A percentile compares a stretch with the other conserved stretches of the same genome.
These are phyloP conservation scores for Mus minutoides DNA, from an alignment of 2,797 vertebrate genomes.

Conservation along the genomic window DNA sequence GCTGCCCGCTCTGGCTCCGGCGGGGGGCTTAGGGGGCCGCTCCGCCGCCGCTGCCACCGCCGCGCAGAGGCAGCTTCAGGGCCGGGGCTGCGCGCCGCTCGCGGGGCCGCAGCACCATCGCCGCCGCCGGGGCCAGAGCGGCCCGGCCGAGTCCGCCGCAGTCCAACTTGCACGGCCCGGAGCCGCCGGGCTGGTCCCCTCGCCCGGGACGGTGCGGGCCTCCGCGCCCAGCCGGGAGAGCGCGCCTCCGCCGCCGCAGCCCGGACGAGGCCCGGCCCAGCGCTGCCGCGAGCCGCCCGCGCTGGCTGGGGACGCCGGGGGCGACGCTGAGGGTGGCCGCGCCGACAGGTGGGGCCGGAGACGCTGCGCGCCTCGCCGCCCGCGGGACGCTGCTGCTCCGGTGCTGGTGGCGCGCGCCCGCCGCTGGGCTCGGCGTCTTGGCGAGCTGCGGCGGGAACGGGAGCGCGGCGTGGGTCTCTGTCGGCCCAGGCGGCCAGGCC, in stretches of 20 bases:
- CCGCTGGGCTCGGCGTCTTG: slow-evolving; percentile 8
- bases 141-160: slow-evolving; percentile 25
- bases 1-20: slow-evolving; percentile 48
- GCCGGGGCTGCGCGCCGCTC: slow-evolving; percentile 59
- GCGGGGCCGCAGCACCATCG: slow-evolving; percentile 66
- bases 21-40: slow-evolving; percentile 70
- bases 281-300: background rate
- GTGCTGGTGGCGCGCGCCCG: slow-evolving; percentile 61
- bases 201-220: slow-evolving; percentile 61
- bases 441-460: slow-evolving; percentile 35
- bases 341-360: slow-evolving; percentile 75
- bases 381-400: slow-evolving; percentile 63
- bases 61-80: slow-evolving; percentile 50
- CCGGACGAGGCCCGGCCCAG: slow-evolving; percentile 25
- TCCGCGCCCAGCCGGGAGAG: slow-evolving; percentile 1
- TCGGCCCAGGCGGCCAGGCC: slow-evolving; percentile 3
- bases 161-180: slow-evolving; percentile 52
- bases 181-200: background rate
- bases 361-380: slow-evolving; percentile 54
- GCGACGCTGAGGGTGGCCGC: slow-evolving; percentile 31
- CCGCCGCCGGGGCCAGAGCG: background rate
- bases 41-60: slow-evolving; percentile 43
- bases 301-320: background rate
- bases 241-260: slow-evolving; percentile 32
- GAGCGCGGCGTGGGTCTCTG: background rate